A percentile compares a stretch with the other conserved stretches of the same genome.
Conservation (phyloP, 2,888 invertebrate genomes). For the Vesta saturnalis region DNA sequence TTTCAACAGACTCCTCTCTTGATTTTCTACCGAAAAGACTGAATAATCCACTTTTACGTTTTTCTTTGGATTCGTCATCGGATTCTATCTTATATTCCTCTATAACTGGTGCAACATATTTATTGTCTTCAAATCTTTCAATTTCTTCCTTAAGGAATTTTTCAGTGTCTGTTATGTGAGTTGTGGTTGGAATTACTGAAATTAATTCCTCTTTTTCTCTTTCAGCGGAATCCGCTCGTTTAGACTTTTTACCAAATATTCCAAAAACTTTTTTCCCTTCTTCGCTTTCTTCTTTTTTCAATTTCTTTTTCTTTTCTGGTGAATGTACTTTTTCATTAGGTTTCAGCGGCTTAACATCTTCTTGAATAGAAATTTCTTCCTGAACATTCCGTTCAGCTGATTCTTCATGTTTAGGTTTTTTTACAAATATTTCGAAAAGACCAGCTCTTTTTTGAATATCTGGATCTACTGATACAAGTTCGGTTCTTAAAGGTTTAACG, state of each 20-base stretch:
- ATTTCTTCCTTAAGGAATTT: neutral
- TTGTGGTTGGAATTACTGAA: neutral
- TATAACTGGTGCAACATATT: neutral
- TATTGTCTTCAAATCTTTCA: neutral
- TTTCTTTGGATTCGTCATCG: slow-evolving; percentile 39
- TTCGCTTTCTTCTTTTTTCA: slow-evolving; percentile 13
- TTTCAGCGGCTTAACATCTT: neutral
- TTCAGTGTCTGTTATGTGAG: no score
- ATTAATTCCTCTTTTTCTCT: slow-evolving; percentile 21
- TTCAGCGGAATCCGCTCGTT: slow-evolving; percentile 42
- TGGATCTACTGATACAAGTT: slow-evolving; percentile 18
- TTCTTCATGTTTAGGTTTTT: slow-evolving; percentile 39
- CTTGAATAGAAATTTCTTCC: neutral
- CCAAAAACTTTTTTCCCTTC: slow-evolving; percentile 45
- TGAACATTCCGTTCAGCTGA: slow-evolving; percentile 27
- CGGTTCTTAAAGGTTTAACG: slow-evolving; percentile 31
- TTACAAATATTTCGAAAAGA: slow-evolving; percentile 45
- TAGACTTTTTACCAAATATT: slow-evolving; percentile 50
- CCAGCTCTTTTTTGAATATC: slow-evolving; percentile 37
- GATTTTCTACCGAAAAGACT: slow-evolving; percentile 42
- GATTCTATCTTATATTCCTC: slow-evolving; percentile 18
- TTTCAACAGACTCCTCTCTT: slow-evolving; percentile 4
- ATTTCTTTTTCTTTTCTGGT: slow-evolving; percentile 8
- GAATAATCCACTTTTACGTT: slow-evolving; percentile 42
- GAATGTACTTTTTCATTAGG: neutral